Evolutionary conservation across 2,113 vertebrate species (phyloP), one percentile per base, ranked within the genome.

Genomic region (Phaetusa simplex): DNA sequence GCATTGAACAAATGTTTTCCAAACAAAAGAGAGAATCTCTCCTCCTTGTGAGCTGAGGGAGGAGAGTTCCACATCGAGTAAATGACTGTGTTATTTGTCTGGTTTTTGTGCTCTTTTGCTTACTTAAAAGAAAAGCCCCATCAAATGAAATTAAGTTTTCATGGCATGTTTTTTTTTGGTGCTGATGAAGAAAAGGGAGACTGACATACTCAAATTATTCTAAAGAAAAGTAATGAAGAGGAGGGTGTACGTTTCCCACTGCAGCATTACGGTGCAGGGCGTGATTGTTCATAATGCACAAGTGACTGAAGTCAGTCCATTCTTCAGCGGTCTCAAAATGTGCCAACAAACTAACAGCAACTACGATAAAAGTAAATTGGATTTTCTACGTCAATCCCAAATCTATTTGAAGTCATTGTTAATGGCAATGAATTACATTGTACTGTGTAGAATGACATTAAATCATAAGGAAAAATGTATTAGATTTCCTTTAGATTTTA

Each of bases 361-460:
- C 55, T 62, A 30, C 2, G 6, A 8, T 24, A 55, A 70, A 78
- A 47, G 10, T 32, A 64, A 76, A 47, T 13, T 14, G 19, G 32
- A 29, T 65, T 90, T 94, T 52, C 34, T 65, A 62, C 55, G 93
- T 74, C 66, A 76, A 82, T 74, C 42, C 21, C 82, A 79, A 91
- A 65, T 67, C 38, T 84, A 42, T 94, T 38, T 96, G 76, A 97
- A 85, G 84, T 95, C 36, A 78, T 79, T 96, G 38, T 81, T 96
- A 95, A 84, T 84, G 72, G 78, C 84, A 96, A 79, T 96, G 73
- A 96, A 95, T 95, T 87, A 73, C 55, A 36, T 72, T 94, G 47
- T 71, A 81, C 86, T 96, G 58, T 74, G 74, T 45, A 90, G 91
- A 93, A 96, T 92, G 61, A 72, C 30, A 34, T 38, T 8, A 52